These are phyloP conservation scores for Numida meleagris DNA, from an alignment of 2,113 vertebrate species.

Conservation along the genomic window DNA sequence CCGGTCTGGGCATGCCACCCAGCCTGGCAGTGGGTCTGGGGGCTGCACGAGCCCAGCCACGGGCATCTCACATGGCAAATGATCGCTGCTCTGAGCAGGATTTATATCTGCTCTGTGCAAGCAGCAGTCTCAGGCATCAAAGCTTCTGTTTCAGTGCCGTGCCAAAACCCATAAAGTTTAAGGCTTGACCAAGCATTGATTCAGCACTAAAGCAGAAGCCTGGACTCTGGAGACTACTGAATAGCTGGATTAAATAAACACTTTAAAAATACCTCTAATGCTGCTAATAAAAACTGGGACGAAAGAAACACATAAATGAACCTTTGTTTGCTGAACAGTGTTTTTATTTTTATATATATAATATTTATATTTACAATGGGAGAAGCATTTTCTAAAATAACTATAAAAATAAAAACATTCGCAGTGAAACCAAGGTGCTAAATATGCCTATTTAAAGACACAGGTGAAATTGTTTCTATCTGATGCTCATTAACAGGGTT, in stretches of 20 bases:
- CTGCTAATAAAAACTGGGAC: conserved; percentile 64
- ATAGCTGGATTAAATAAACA: conserved; percentile 72
- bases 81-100: conserved; percentile 72
- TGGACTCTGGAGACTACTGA: conserved; percentile 68
- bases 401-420: conserved; percentile 9
- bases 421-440: background rate
- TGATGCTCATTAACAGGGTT: background rate
- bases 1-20: background rate
- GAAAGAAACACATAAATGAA: conserved; percentile 31
- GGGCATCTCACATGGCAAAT: conserved; percentile 49
- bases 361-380: background rate
- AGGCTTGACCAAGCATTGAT: conserved; percentile 77
- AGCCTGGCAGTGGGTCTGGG: background rate
- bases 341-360: conserved; percentile 17
- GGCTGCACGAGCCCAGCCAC: background rate
- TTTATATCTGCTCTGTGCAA: conserved; percentile 74
- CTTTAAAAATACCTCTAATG: conserved; percentile 47
- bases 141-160: conserved; percentile 69
- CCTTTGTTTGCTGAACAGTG: background rate
- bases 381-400: background rate
- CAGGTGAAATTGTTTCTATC: conserved; percentile 2
- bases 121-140: conserved; percentile 68
- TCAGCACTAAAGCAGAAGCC: conserved; percentile 68
- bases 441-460: background rate
- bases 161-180: conserved; percentile 79